A percentile compares a stretch with the other conserved stretches of the same genome.
Evolutionary conservation across 1,140 invertebrate species (phyloP).

Genomic region (roundworm (Caenorhabditis elegans)): DNA sequence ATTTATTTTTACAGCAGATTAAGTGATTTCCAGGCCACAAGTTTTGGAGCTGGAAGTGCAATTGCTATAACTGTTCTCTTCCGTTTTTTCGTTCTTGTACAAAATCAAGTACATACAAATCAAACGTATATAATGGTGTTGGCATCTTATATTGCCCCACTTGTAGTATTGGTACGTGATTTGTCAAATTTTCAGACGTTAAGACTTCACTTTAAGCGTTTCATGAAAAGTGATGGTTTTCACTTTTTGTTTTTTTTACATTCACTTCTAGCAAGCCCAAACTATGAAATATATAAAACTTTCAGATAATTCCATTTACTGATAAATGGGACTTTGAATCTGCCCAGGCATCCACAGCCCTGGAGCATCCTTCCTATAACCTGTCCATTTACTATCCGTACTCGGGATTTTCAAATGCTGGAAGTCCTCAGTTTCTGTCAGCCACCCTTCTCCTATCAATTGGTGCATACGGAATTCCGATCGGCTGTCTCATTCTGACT

Average conservation of each 20-base stretch:
- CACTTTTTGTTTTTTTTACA: too few species aligned
- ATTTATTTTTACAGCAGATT: too few species aligned
- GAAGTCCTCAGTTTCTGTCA: not conserved
- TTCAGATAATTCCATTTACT: not conserved
- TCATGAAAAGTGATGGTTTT: too few species aligned
- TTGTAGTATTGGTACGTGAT: not conserved
- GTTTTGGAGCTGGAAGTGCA: not conserved
- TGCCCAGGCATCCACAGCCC: not conserved
- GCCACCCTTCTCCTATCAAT: not conserved
- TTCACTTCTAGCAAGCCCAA: too few species aligned
- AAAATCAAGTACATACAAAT: not conserved
- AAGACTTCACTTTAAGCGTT: too few species aligned
- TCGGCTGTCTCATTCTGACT: not conserved
- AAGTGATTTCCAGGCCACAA: not conserved
- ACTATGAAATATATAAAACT: too few species aligned
- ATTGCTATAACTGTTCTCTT: not conserved
- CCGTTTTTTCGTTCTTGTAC: slow-evolving; percentile 11
- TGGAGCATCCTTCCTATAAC: not conserved
- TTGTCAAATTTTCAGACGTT: too few species aligned
- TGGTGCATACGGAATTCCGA: not conserved
- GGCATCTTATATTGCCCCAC: not conserved
- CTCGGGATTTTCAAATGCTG: not conserved
- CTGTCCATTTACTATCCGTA: not conserved
- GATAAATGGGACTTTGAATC: not conserved
- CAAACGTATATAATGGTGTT: not conserved